A percentile compares a stretch with the other conserved stretches of the same genome.
Evolutionary conservation across 2,888 invertebrate species (phyloP).

Genomic region (Brachyopa scutellaris): DNA sequence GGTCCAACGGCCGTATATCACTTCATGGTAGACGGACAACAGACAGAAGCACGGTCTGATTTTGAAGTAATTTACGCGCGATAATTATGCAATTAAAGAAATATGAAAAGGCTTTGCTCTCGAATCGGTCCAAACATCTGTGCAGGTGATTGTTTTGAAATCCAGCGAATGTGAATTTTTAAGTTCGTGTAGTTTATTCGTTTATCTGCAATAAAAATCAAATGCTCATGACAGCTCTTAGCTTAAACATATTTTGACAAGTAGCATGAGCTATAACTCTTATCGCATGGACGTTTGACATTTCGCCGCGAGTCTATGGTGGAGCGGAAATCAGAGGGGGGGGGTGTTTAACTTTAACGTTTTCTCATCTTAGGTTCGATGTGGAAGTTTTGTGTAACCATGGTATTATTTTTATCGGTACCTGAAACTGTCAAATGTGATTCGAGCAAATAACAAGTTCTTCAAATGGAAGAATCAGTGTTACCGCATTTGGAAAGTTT

Average conservation of each 20-base stretch:
- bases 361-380: too few relatives aligned
- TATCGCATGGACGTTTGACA: too few relatives aligned
- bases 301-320: too few relatives aligned
- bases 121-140: not conserved
- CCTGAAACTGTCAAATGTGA: too few relatives aligned
- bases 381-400: too few relatives aligned
- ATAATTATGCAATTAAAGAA: slow-evolving; percentile 70
- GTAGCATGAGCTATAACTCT: slow-evolving; percentile 49
- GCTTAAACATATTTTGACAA: slow-evolving; percentile 59
- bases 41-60: slow-evolving; percentile 65
- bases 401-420: too few relatives aligned
- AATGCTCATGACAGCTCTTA: slow-evolving; percentile 67
- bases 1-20: slow-evolving; percentile 50
- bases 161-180: not conserved
- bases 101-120: slow-evolving; percentile 26
- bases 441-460: too few relatives aligned
- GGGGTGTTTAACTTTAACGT: too few relatives aligned
- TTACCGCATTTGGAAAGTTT: too few relatives aligned
- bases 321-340: too few relatives aligned
- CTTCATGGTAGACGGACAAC: slow-evolving; percentile 56
- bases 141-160: slow-evolving; percentile 17
- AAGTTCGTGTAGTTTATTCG: slow-evolving; percentile 29
- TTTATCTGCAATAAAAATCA: slow-evolving; percentile 54
- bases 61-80: slow-evolving; percentile 58
- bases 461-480: too few relatives aligned